Evolutionary conservation across 2,113 vertebrate genomes (phyloP).

Genomic region (Siniperca knerii): DNA sequence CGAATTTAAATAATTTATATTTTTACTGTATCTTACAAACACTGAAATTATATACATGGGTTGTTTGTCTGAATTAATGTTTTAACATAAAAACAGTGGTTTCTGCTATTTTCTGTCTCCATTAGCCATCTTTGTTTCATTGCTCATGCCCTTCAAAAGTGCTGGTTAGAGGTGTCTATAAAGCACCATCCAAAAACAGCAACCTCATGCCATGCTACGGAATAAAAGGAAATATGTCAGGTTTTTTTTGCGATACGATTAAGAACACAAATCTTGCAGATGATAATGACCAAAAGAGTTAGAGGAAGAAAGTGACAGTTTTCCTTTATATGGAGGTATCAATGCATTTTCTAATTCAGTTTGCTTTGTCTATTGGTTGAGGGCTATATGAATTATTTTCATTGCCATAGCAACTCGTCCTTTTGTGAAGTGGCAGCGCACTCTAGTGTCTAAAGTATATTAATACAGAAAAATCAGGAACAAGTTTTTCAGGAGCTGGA

Average conservation of each 20-base stretch:
- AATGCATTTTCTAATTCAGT: background rate
- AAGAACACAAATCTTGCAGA: background rate
- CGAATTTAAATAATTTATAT: background rate
- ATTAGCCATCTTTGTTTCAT: background rate
- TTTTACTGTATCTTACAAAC: background rate
- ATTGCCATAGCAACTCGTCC: background rate
- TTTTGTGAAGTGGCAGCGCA: slow-evolving; percentile 24
- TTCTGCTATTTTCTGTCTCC: background rate
- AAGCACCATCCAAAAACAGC: background rate
- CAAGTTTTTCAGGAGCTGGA: background rate
- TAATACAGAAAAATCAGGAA: slow-evolving; percentile 38
- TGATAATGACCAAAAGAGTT: background rate
- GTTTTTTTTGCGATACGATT: background rate
- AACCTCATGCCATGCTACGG: background rate
- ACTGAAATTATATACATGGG: background rate
- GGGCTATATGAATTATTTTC: background rate
- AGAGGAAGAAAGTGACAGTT: background rate
- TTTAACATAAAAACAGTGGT: background rate
- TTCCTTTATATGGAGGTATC: background rate
- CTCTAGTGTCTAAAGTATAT: slow-evolving; percentile 53
- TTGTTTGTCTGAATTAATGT: background rate
- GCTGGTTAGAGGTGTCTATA: background rate
- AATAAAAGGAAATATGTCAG: background rate
- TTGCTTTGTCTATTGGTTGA: background rate
- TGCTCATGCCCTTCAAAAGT: background rate